Base-by-base conservation (phyloP, 2,888 invertebrate genomes). In the Dorcus hopei region DNA sequence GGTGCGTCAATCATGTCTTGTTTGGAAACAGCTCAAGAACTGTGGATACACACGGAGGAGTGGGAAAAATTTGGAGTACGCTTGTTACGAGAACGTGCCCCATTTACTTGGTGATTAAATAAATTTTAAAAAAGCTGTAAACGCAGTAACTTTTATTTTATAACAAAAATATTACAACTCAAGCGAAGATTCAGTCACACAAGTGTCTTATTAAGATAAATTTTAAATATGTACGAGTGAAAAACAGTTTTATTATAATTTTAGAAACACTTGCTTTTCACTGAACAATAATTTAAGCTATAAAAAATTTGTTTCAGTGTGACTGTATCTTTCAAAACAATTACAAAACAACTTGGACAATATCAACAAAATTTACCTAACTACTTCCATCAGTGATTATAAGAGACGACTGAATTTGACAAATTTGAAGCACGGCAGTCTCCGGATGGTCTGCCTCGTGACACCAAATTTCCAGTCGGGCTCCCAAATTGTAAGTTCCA, bases 1-100 rank as follows among this genome's bases (percentile, higher is more conserved):
- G 97, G 97, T 0, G 96, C 95, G 0, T 90, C 95, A 0, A 91
- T 97, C 8, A 87, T 97, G 85, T 93, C 95, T 0, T 94, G 95
- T 69, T 78, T 97, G 58, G 97, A 97, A 74, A 93, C 95, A 0
- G 93, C 95, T 0, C 90, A 93, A 62, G 97, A 97, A 74, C 77
- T 97, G 7, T 97, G 97, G 96, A 94, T 97, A 43, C 85, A 86
- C 55, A 86, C 87, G 59, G 80, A 81, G 38, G 96, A 97, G 77
- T 97, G 96, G 95, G 86, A 87, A 66, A 90, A 89, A 65, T 87
- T 84, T 75, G 95, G 95, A 1, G 86, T 95, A 1, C 87, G 91
- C 70, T 83, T 95, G 68, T 80, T 97, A 57, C 83, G 97, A 68
- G 97, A 97, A 79, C 84, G 93, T 71, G 95, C 95, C 1, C 94